Evolutionary conservation across 2,888 invertebrate species (phyloP), one percentile per base, ranked within the genome.

Genomic region (Neoascia interrupta): DNA sequence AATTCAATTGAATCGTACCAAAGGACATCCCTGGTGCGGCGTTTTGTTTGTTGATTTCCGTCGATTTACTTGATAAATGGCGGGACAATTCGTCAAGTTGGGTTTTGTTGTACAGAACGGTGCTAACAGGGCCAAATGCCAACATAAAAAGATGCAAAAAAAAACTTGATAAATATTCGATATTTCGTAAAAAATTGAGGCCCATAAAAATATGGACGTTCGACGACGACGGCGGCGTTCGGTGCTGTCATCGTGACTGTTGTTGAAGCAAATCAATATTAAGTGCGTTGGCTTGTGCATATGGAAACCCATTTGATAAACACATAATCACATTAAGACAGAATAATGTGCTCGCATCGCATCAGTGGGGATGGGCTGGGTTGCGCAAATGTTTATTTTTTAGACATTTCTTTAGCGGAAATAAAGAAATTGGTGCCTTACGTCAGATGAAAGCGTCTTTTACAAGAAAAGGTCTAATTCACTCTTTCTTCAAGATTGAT

Each of bases 1-100:
- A 54, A 79, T 72, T 79, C 72, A 72, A 72, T 76, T 76, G 64
- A 60, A 72, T 66, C 45, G 53, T 60, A 18, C 18, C 15, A 28
- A 37, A 58, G 56, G 58, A 47, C 56, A 68, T 70, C 56, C 53
- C 49, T 56, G 69, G 51, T 56, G 72, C 66, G 49, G 39, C 66
- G 68, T 68, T 73, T 80, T 63, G 66, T 80, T 68, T 74, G 74
- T 80, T 73, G 74, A 74, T 69, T 80, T 79, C 79, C 80, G 80
- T 80, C 80, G 74, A 74, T 80, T 80, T 63, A 79, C 79, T 74
- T 84, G 84, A 84, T 84, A 82, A 84, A 84, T 84, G 81, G 76
- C 80, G 54, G 74, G 54, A 82, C 82, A 82, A 82, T 82, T 83
- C 83, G 84, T 83, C 84, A 84, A 83, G 74, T 83, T 81, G 81